Evolutionary conservation across 2,888 invertebrate species (phyloP).

Genomic region (Chalcis sispes): DNA sequence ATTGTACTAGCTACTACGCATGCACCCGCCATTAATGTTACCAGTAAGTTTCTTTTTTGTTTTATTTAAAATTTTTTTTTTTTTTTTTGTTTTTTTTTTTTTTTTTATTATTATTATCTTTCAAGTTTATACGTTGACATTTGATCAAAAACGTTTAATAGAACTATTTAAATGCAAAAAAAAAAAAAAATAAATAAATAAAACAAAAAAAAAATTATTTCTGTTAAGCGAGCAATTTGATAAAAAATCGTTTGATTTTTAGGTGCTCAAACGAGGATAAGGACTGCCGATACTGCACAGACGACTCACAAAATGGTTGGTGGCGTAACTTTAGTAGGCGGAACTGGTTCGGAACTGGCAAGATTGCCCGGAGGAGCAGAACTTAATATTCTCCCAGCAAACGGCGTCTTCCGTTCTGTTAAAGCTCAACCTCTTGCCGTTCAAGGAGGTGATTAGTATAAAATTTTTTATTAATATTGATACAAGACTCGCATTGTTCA

Average conservation of each 20-base stretch:
- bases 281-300: slow-evolving; percentile 71
- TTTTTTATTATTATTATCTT: no score
- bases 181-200: background rate
- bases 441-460: slow-evolving; percentile 68
- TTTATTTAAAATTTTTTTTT: slow-evolving; percentile 1
- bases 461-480: slow-evolving; percentile 23
- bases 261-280: slow-evolving; percentile 73
- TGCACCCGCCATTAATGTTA: slow-evolving; percentile 71
- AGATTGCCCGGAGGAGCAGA: slow-evolving; percentile 75
- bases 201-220: no score
- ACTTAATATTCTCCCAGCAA: slow-evolving; percentile 74
- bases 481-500: no score
- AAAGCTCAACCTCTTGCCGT: slow-evolving; percentile 70
- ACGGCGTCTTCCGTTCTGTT: slow-evolving; percentile 71
- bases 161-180: no score
- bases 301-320: slow-evolving; percentile 75
- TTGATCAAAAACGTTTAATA: no score
- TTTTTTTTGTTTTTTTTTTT: background rate
- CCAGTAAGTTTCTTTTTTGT: slow-evolving; percentile 65
- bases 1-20: slow-evolving; percentile 71
- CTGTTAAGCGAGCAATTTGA: no score
- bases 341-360: slow-evolving; percentile 73
- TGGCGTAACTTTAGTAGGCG: slow-evolving; percentile 73
- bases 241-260: slow-evolving; percentile 38
- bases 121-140: no score